Percentiles rank a stretch among this genome's conserved stretches.
Conservation (phyloP, 2,888 invertebrate species). For the Erynnis tages region DNA sequence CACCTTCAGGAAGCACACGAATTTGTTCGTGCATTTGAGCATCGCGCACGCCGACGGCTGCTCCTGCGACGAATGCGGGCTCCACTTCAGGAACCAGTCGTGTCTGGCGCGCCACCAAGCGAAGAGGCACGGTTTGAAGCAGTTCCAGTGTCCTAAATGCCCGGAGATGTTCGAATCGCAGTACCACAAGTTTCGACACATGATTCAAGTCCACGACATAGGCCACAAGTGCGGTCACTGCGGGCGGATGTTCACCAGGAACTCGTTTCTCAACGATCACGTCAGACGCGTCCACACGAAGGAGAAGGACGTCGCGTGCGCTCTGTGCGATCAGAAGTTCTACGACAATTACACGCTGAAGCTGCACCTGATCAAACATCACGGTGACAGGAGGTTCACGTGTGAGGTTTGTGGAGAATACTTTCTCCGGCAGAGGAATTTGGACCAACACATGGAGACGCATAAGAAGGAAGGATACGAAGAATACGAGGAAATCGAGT, state of each 20-base stretch:
- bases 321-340: background rate
- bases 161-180: constrained; percentile 55
- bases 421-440: background rate
- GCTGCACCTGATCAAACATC: background rate
- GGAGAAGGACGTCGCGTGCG: constrained; percentile 44
- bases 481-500: background rate
- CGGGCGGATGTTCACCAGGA: constrained; percentile 53
- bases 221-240: constrained; percentile 62
- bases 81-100: constrained; percentile 44
- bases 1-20: too few species aligned
- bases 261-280: constrained; percentile 60
- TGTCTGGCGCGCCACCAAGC: constrained; percentile 53
- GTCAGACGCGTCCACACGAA: constrained; percentile 57
- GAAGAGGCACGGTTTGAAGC: constrained; percentile 50
- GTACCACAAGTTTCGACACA: constrained; percentile 54
- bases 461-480: background rate
- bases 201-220: constrained; percentile 49
- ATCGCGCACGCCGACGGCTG: too few species aligned
- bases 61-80: constrained; percentile 49
- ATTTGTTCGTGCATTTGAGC: too few species aligned
- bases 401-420: background rate
- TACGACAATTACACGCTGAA: background rate
- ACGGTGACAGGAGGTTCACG: background rate
- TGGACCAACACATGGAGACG: background rate
- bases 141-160: constrained; percentile 52